Evolutionary conservation across 2,888 invertebrate species (phyloP), one percentile per base, ranked within the genome.

Genomic region (Malthinus seriepunctatus): DNA sequence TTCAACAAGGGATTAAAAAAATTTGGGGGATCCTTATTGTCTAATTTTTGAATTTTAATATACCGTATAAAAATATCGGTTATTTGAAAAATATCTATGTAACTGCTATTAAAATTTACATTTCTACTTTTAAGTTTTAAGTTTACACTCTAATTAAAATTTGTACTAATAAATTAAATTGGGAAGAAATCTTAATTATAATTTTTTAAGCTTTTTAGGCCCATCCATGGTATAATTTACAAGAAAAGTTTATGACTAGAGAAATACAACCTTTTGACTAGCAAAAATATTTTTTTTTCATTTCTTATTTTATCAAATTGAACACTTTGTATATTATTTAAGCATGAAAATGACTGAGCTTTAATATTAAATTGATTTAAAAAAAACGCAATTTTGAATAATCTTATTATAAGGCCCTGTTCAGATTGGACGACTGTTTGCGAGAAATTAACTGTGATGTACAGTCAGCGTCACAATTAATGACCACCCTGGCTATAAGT

Each of bases 31-130:
- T 10, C 8, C 55, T 60, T 60, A 55, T 60, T 54, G 60, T 55
- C 60, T 54, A 48, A 35, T 32, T 34, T 38, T 48, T 14, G 32
- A 32, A 42, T 47, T 52, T 53, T 57, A 34, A 51, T 47, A 59
- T 23, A 56, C 50, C 50, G 56, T 60, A 60, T 56, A 60, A 60
- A 60, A 60, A 60, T 60, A 60, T 56, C 56, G 56, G 56, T 50
- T 32, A 32, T 37, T 50, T 60, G 48, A 56, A 60, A 60, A 60
- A 60, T 56, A 53, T 54, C 7, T 5, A 23, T 23, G 23, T 44
- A 53, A 49, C 53, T 42, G 34, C 51, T 57, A 52, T 47, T 38
- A 11, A 46, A 35, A 49, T 50, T 51, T 37, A 56, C 47, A 33
- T 47, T n/a, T 42, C 32, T 10, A 14, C 11, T 46, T 39, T 44